These are phyloP conservation scores for Ichneumoninae sp. DNA, from an alignment of 2,888 invertebrate species.

Conservation along the genomic window DNA sequence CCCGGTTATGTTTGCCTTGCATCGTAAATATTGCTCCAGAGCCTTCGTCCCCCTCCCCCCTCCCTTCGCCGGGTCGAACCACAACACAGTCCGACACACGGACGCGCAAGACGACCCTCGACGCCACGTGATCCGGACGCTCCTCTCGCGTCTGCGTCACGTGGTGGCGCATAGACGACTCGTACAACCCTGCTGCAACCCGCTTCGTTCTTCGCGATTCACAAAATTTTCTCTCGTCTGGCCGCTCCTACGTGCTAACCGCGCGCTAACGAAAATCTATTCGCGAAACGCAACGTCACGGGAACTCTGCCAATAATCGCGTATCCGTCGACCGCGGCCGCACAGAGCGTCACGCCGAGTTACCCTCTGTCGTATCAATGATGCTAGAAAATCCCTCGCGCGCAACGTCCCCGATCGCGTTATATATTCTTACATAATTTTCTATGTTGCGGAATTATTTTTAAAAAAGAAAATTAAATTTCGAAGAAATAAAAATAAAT, in stretches of 20 bases:
- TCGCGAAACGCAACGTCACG: constrained; percentile 39
- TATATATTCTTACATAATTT: too few relatives aligned
- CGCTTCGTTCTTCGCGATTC: constrained; percentile 41
- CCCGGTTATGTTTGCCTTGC: too few relatives aligned
- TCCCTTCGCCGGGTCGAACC: constrained; percentile 23
- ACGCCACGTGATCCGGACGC: constrained; percentile 68
- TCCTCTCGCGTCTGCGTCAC: constrained; percentile 66
- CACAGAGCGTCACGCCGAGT: not conserved
- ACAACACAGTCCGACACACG: not conserved
- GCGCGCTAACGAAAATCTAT: constrained; percentile 32
- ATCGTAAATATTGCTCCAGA: not conserved
- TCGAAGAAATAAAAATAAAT: too few relatives aligned
- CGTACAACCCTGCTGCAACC: constrained; percentile 4
- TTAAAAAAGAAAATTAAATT: too few relatives aligned
- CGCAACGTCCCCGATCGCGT: too few relatives aligned
- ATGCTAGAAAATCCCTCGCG: not conserved
- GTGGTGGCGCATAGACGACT: constrained; percentile 58
- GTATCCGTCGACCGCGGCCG: constrained; percentile 15
- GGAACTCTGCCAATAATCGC: constrained; percentile 54
- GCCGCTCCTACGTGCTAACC: not conserved
- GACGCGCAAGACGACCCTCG: constrained; percentile 52
- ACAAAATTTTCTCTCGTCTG: constrained; percentile 45
- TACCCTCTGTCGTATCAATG: not conserved
- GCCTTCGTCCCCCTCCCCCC: constrained; percentile 10
- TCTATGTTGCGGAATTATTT: too few relatives aligned